Evolutionary conservation across 2,888 invertebrate species (phyloP), one percentile per base, ranked within the genome.

Genomic region (Orchesellides sinensis): DNA sequence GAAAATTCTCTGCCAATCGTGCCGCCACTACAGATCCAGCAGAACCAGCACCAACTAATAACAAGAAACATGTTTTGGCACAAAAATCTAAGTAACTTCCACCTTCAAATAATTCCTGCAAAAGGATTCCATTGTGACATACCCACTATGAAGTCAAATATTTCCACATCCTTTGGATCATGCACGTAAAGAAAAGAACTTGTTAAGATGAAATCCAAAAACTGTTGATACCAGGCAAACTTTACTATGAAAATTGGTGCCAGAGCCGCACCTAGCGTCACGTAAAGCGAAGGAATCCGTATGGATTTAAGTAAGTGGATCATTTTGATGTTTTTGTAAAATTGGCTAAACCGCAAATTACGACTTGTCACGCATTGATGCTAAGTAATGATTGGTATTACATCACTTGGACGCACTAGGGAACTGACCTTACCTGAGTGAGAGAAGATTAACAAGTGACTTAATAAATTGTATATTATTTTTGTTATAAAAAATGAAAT

Each of bases 141-240:
- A 78, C 78, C 68, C 4, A 79, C 61, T n/a, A 79, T 70, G 23
- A 79, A 79, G 17, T 79, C 79, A 63, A 32, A 79, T 0, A 29
- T 8, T n/a, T 77, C 77, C 23, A 47, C 56, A 27, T 0, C 6
- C 17, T 52, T 54, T 8, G 66, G 56, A 27, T 77, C 54, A n/a
- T 68, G 29, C 8, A 66, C 32, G 40, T 63, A 59, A 0, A 56
- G 14, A 8, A 59, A 54, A 0, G 77, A 68, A 14, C 17, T 21
- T 8, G 77, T 68, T n/a, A 54, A 27, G 8, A 59, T 12, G 17
- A 68, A 77, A n/a, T 77, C 77, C 45, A 68, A 8, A 12, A 77
- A 21, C 21, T 77, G 77, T 32, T 77, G 77, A 19, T 59, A 77
- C 77, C 77, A 77, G 1, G 77, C 77, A 59, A 77, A n/a, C 21